Conservation (phyloP, 37 sponge, comb jelly and placozoan genomes). For the Ianthella basta region DNA sequence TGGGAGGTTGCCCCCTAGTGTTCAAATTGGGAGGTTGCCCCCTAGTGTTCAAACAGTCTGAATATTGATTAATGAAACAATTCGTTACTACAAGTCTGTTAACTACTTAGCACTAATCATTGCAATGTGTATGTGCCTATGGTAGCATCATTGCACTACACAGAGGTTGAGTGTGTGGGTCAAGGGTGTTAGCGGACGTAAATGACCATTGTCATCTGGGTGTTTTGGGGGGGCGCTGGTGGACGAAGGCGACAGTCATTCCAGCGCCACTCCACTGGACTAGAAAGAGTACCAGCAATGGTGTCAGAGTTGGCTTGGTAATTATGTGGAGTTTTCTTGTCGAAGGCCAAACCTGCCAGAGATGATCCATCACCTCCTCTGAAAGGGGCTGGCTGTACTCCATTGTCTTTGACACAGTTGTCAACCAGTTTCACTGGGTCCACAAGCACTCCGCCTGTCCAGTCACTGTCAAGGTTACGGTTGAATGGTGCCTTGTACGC, state of each 20-base stretch:
- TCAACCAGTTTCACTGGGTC: not conserved
- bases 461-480: not conserved
- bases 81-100: no score
- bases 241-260: not conserved
- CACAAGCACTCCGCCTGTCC: not conserved
- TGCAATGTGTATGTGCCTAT: no score
- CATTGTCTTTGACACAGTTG: not conserved
- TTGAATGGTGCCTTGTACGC: slow-evolving; percentile 10
- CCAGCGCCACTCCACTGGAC: not conserved
- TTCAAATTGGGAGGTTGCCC: no score
- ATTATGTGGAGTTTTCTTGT: not conserved
- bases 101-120: no score
- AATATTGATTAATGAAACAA: no score
- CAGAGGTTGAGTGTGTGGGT: no score
- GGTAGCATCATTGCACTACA: no score
- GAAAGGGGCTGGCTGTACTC: not conserved
- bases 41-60: no score
- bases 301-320: not conserved
- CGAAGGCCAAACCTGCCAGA: not conserved
- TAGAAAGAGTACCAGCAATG: not conserved
- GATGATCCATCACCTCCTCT: not conserved
- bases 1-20: no score
- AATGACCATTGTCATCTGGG: slow-evolving; percentile 18
- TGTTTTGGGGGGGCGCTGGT: not conserved
- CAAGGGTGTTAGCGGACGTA: slow-evolving; percentile 5